A percentile compares a stretch with the other conserved stretches of the same genome.
These are phyloP conservation scores for Theretra japonica DNA, from an alignment of 2,888 invertebrate genomes.

Conservation along the genomic window DNA sequence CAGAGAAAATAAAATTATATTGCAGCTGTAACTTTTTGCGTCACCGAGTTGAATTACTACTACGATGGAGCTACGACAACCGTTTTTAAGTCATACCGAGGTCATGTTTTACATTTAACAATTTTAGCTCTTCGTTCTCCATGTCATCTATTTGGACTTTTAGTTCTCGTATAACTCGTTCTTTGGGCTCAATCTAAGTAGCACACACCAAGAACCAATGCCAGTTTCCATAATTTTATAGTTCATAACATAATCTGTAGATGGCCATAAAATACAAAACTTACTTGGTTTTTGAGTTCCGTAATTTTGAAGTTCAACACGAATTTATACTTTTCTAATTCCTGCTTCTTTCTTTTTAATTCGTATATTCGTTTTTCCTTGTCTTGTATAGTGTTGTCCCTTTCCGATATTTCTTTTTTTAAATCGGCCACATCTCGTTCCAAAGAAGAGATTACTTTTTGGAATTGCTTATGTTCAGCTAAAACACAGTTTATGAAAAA, in stretches of 20 bases:
- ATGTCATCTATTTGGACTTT: slow-evolving; percentile 92
- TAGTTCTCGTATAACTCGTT: slow-evolving; percentile 91
- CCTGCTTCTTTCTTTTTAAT: slow-evolving; percentile 92
- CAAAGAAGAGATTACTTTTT: slow-evolving; percentile 88
- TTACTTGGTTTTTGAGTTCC: slow-evolving; percentile 90
- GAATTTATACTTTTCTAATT: slow-evolving; percentile 96
- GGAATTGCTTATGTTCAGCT: slow-evolving; percentile 89
- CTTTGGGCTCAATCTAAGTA: slow-evolving; percentile 92
- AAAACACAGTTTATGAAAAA: not conserved
- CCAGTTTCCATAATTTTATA: not conserved
- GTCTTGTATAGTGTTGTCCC: slow-evolving; percentile 92
- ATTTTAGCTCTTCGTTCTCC: slow-evolving; percentile 91
- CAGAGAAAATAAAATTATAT: slow-evolving; percentile 43
- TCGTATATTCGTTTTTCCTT: slow-evolving; percentile 94
- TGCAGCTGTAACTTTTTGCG: slow-evolving; percentile 78
- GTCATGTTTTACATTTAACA: slow-evolving; percentile 80
- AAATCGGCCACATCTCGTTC: slow-evolving; percentile 92
- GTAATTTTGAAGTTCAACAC: slow-evolving; percentile 95
- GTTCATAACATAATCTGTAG: too few species aligned
- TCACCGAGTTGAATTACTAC: slow-evolving; percentile 30
- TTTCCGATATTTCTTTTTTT: slow-evolving; percentile 93
- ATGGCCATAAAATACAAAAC: slow-evolving; percentile 36
- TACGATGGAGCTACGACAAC: not conserved
- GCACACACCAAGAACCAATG: slow-evolving; percentile 7
- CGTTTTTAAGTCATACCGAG: slow-evolving; percentile 65